Base-by-base conservation (phyloP, 2,888 invertebrate genomes). In the Phengaris arion region DNA sequence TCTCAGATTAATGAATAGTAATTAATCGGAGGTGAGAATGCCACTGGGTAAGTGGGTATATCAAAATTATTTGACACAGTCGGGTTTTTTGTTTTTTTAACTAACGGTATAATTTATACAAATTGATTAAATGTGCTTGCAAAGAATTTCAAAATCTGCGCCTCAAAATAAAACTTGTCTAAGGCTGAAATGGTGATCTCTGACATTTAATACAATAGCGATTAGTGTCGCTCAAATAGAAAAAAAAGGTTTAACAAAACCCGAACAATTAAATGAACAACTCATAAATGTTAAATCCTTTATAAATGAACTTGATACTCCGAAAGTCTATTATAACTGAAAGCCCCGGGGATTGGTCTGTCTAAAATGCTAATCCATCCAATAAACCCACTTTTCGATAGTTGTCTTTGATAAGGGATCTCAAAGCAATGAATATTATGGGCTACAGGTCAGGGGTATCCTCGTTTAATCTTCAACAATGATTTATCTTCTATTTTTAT, bases 381-480 rank as follows among this genome's bases (percentile, higher is more conserved):
- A 77, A 77, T 79, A 80, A 79, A 78, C 77, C 77, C 75, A 78
- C 76, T 78, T 79, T 78, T 77, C 78, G 76, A 79, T 78, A 78
- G 78, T 77, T 77, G 74, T 75, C 75, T 78, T 76, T 77, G 79
- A 80, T 79, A 80, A 80, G 77, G 78, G 80, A 80, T 74, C 74
- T 78, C 22, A 54, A 70, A 72, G 79, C 77, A 79, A 80, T 80
- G 81, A 81, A 81, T 79, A 79, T 78, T 76, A 77, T 74, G 75
- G 76, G 78, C 77, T 70, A 78, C 74, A 75, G 77, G 78, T 76
- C 76, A 79, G 77, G 78, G 76, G 74, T 76, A 78, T 79, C 76
- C 76, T 9, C 51, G 51, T 51, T 70, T 52, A 70, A 12, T 70
- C 69, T 52, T 52, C 15, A 51, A 70, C 52, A 70, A 70, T 70